phyloP scores from a whole-genome alignment of 2,113 vertebrate genomes.

The Protomyctophum bolini region DNA sequence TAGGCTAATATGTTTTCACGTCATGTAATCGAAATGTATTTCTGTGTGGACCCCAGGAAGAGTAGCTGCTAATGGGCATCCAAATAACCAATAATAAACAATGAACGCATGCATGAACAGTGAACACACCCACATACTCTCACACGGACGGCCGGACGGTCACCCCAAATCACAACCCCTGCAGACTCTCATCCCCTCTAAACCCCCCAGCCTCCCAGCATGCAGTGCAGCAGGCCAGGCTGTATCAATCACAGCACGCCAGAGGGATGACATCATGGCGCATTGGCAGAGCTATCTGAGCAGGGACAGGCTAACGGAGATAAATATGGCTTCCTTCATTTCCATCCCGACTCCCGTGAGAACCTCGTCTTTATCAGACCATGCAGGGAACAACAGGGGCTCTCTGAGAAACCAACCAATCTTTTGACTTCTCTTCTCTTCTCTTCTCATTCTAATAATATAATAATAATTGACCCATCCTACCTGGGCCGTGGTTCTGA shows the following conservation, averaged over 20 bases:
- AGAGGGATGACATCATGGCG: constrained; percentile 78
- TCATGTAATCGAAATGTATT: too few species aligned
- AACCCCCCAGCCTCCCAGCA: constrained; percentile 27
- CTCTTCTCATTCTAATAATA: too few species aligned
- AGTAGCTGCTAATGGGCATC: too few species aligned
- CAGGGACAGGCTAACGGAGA: constrained; percentile 72
- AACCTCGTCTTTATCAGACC: constrained; percentile 67
- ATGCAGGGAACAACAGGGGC: constrained; percentile 16
- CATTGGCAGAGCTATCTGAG: constrained; percentile 77
- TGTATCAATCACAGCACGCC: constrained; percentile 75
- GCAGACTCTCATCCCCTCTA: constrained; percentile 39
- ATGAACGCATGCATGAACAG: too few species aligned
- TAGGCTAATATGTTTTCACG: too few species aligned
- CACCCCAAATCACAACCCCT: constrained; percentile 26
- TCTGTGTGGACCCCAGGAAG: too few species aligned
- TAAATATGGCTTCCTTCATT: constrained; percentile 70
- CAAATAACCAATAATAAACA: too few species aligned
- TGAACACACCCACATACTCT: too few species aligned
- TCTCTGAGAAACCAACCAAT: too few species aligned
- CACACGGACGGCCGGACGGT: too few species aligned
- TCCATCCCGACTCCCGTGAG: constrained; percentile 68
- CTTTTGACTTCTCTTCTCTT: constrained; percentile 39
- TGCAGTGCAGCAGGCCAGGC: constrained; percentile 63
- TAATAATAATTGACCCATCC: too few species aligned
- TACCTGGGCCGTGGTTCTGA: too few species aligned